phyloP scores from a whole-genome alignment of 1,140 invertebrate genomes.

The roundworm (Caenorhabditis elegans) region WBcel235 BX284603.4:4940501-4941000 shows the following conservation, averaged over 20 bases:
- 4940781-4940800: conserved; percentile 86
- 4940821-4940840: conserved; percentile 99
- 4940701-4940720: conserved; percentile 99
- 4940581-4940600: conserved; percentile 97
- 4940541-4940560: conserved; percentile 98
- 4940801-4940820: conserved; percentile 92
- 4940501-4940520: conserved; percentile 94
- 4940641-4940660: conserved; percentile 94
- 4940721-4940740: conserved; percentile 97
- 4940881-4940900: conserved; percentile 88
- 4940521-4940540: conserved; percentile 99
- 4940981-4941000: conserved; percentile 96
- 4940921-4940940: not conserved
- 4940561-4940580: conserved; percentile 96
- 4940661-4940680: conserved; percentile 97
- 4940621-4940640: conserved; percentile 94
- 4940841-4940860: conserved; percentile 90
- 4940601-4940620: conserved; percentile 95
- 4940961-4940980: conserved; percentile 98
- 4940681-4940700: conserved; percentile 96
- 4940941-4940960: conserved; percentile 76
- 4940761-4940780: conserved; percentile 96
- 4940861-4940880: conserved; percentile 91
- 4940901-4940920: conserved; percentile 74
- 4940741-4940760: conserved; percentile 82